Evolutionary conservation across 1,140 invertebrate genomes (phyloP).

Genomic region (Tribolium madens): DNA sequence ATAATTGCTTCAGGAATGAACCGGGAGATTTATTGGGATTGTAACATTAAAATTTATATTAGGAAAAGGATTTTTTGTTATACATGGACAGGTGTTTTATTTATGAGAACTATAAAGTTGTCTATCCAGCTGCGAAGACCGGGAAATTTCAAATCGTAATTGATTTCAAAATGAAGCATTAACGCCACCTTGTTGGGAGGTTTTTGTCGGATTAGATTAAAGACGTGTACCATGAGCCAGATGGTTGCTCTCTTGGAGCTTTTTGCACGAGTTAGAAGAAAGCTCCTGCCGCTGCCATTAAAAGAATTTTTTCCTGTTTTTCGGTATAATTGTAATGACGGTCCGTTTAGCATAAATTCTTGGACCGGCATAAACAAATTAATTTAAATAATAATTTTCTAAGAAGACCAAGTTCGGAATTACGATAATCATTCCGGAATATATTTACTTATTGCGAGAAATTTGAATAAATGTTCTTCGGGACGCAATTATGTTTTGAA

Average conservation of each 20-base stretch:
- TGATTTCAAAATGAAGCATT: constrained; percentile 45
- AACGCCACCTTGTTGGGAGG: constrained; percentile 16
- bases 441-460: constrained; percentile 36
- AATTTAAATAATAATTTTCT: constrained; percentile 40
- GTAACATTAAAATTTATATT: constrained; percentile 45
- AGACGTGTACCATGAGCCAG: not conserved
- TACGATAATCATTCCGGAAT: constrained; percentile 26
- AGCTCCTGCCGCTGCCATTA: not conserved
- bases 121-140: constrained; percentile 43
- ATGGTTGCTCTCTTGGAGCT: not conserved
- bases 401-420: constrained; percentile 20
- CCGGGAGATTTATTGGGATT: constrained; percentile 41
- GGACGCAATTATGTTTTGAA: constrained; percentile 27
- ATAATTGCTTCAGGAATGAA: constrained; percentile 41
- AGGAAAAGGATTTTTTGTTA: constrained; percentile 37
- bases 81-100: constrained; percentile 41
- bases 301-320: constrained; percentile 4
- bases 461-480: constrained; percentile 39
- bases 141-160: constrained; percentile 42
- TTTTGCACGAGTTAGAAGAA: constrained; percentile 3
- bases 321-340: constrained; percentile 19
- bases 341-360: constrained; percentile 26
- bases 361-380: constrained; percentile 21
- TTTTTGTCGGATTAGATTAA: constrained; percentile 23
- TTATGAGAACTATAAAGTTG: constrained; percentile 42